Evolutionary conservation across 2,113 vertebrate genomes (phyloP).

Genomic region (Aviceda subcristata): DNA sequence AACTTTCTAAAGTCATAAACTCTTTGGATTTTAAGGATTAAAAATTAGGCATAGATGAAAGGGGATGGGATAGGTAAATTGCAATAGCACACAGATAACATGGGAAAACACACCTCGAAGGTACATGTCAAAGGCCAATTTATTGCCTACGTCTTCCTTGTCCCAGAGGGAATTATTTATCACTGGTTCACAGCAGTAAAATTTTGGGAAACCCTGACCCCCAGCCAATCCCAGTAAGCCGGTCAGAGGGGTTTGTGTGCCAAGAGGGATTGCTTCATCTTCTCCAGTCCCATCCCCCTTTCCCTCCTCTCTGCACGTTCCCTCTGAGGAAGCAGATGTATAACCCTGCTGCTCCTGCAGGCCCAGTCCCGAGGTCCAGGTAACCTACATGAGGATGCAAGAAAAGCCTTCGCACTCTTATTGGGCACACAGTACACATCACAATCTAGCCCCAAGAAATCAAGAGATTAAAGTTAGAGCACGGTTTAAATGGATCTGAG

Average conservation of each 20-base stretch:
- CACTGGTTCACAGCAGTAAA: background rate
- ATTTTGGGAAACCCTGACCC: background rate
- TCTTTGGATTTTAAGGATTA: background rate
- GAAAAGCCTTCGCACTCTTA: background rate
- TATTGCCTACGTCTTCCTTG: background rate
- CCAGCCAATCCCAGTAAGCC: background rate
- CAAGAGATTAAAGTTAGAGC: constrained; percentile 34
- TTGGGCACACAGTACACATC: background rate
- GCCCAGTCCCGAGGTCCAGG: background rate
- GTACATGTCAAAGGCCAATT: background rate
- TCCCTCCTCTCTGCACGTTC: background rate
- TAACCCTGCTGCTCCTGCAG: background rate
- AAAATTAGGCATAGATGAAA: background rate
- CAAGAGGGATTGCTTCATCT: background rate
- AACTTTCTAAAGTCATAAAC: background rate
- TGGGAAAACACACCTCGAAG: background rate
- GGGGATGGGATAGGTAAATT: background rate
- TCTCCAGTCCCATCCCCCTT: background rate
- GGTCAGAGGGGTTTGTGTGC: background rate
- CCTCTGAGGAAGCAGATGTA: background rate
- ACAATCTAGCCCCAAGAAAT: constrained; percentile 23
- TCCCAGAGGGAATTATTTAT: background rate
- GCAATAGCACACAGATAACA: background rate
- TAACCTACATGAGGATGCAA: background rate
- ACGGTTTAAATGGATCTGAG: constrained; percentile 20